A percentile compares a stretch with the other conserved stretches of the same genome.
These are phyloP conservation scores for Hoplias malabaricus DNA, from an alignment of 2,113 vertebrate genomes.

Conservation along the genomic window DNA sequence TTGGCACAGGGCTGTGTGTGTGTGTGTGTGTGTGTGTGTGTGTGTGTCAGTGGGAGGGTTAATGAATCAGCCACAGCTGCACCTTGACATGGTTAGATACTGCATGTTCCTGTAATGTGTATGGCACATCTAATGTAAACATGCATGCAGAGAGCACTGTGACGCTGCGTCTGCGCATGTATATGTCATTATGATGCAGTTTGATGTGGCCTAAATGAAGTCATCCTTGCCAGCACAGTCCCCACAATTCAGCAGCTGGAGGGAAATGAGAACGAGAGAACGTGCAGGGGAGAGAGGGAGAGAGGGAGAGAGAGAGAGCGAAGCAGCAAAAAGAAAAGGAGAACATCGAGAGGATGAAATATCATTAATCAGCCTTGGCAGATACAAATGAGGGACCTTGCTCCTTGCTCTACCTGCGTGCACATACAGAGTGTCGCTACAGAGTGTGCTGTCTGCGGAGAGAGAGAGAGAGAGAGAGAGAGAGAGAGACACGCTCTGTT, in stretches of 20 bases:
- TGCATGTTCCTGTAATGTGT: not conserved
- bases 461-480: too few relatives aligned
- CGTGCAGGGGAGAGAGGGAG: slow-evolving; percentile 16
- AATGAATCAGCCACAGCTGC: not conserved
- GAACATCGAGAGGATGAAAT: slow-evolving; percentile 53
- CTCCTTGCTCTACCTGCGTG: slow-evolving; percentile 53
- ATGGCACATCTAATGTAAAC: slow-evolving; percentile 7
- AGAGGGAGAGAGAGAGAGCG: slow-evolving; percentile 27
- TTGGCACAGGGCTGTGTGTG: not conserved
- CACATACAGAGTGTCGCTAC: slow-evolving; percentile 46
- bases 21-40: slow-evolving; percentile 1
- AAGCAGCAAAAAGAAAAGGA: slow-evolving; percentile 28
- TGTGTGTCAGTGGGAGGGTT: slow-evolving; percentile 1
- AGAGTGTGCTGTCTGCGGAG: slow-evolving; percentile 19
- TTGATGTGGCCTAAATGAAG: slow-evolving; percentile 27
- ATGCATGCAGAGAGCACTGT: not conserved
- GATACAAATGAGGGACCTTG: slow-evolving; percentile 63
- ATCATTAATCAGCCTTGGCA: slow-evolving; percentile 64
- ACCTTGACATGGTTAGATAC: not conserved
- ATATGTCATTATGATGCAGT: slow-evolving; percentile 15
- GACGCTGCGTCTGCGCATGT: not conserved
- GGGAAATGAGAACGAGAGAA: slow-evolving; percentile 35
- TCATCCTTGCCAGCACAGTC: not conserved
- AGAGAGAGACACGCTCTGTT: slow-evolving; percentile 18
- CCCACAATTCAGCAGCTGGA: slow-evolving; percentile 25